Base-by-base conservation (phyloP, 2,888 invertebrate species). In the Nebria brevicollis region DNA sequence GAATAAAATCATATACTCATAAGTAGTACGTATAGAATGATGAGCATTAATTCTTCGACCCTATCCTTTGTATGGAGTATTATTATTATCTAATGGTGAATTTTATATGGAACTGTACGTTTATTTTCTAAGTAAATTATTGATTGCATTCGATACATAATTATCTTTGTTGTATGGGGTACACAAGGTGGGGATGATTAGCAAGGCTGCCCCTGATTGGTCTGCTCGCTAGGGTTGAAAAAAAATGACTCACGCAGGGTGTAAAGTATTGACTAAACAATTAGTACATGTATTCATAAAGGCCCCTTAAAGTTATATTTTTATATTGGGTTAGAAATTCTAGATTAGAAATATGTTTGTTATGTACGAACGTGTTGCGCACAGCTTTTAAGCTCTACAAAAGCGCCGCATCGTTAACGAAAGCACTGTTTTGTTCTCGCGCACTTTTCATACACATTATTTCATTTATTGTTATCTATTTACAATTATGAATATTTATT, bases 211-310 rank as follows among this genome's bases (percentile, higher is more conserved):
- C 88, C 87, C 88, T 87, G 88, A 89, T 89, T 89, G 89, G 89
- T 88, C 87, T 88, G 86, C 87, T 87, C 42, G 79, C 81, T 87
- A 87, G 89, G 89, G 88, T 88, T 88, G 87, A 88, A 89, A 89
- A 34, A 88, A 89, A 88, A 88, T 89, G 89, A 89, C 89, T 89
- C 89, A 89, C 89, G 89, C 89, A 88, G 89, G 89, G 89, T 89
- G 89, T 89, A 89, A 89, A 89, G 89, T 89, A 89, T 89, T 89
- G 89, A 89, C 89, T 89, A 89, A 89, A 89, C 89, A 89, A 89
- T 89, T 89, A 89, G 89, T 87, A 82, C 82, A 83, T 82, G 78
- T 81, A 83, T 82, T 81, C 80, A 82, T 78, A 73, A 54, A 54
- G 13, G 54, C 54, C 66, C 78, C 88, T 88, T 88, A 88, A 87